A percentile compares a stretch with the other conserved stretches of the same genome.
Evolutionary conservation across 2,113 vertebrate species (phyloP).

Genomic region (Phrynocephalus versicolor): DNA sequence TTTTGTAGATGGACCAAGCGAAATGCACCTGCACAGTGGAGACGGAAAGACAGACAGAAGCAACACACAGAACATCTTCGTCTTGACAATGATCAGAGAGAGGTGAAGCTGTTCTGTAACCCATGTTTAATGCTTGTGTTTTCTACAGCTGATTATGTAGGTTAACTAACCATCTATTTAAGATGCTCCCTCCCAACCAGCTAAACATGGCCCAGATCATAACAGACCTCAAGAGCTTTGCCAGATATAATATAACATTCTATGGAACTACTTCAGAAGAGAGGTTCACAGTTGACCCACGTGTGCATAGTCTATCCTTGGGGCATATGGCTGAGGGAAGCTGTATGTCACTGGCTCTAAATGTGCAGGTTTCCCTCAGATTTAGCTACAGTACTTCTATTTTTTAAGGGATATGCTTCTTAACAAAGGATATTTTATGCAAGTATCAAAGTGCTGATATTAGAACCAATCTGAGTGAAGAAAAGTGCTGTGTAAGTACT

Average conservation of each 20-base stretch:
- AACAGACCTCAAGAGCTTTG: too few species aligned
- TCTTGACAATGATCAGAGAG: slow-evolving; percentile 97
- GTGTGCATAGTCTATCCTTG: neutral
- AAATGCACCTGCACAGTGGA: slow-evolving; percentile 96
- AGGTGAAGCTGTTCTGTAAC: slow-evolving; percentile 76
- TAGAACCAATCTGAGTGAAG: neutral
- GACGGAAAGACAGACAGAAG: slow-evolving; percentile 92
- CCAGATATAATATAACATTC: too few species aligned
- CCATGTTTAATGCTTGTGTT: neutral
- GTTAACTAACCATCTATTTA: too few species aligned
- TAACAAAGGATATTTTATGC: neutral
- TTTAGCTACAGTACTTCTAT: too few species aligned
- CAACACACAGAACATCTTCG: slow-evolving; percentile 95
- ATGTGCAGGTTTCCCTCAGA: too few species aligned
- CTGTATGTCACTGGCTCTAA: neutral
- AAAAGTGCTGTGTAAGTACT: neutral
- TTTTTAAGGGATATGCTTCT: neutral
- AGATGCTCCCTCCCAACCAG: too few species aligned
- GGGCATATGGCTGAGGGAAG: neutral
- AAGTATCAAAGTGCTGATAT: neutral
- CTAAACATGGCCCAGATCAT: too few species aligned
- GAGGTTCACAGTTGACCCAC: too few species aligned
- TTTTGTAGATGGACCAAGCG: slow-evolving; percentile 91
- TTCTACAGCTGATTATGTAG: too few species aligned
- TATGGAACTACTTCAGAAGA: too few species aligned